Conservation (phyloP, 2,113 vertebrate species). For the Morone saxatilis region DNA sequence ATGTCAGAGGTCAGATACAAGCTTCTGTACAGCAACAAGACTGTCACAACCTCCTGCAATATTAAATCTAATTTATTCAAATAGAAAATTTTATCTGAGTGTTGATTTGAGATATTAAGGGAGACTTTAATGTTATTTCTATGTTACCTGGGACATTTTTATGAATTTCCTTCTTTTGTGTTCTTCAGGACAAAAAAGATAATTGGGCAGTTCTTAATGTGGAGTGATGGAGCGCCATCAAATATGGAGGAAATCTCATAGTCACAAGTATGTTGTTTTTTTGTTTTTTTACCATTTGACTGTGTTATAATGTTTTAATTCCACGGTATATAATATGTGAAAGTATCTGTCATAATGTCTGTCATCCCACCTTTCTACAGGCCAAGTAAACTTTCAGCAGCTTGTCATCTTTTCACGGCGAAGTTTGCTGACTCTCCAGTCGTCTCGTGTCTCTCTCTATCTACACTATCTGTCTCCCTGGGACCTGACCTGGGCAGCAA, state of each 20-base stretch:
- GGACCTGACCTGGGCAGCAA: slow-evolving; percentile 79
- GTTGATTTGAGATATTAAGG: background rate
- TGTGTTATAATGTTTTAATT: background rate
- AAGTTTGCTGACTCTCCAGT: slow-evolving; percentile 74
- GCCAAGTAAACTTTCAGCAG: slow-evolving; percentile 79
- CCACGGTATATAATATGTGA: background rate
- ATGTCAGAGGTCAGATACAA: slow-evolving; percentile 82
- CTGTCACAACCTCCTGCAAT: background rate
- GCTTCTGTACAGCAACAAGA: too few relatives aligned
- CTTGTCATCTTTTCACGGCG: slow-evolving; percentile 56
- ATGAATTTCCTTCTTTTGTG: background rate
- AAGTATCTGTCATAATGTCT: background rate
- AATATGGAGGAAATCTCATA: slow-evolving; percentile 53
- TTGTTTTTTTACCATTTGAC: background rate
- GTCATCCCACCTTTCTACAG: slow-evolving; percentile 49
- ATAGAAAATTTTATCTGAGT: background rate
- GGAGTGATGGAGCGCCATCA: slow-evolving; percentile 58
- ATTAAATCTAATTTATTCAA: background rate
- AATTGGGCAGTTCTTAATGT: slow-evolving; percentile 68
- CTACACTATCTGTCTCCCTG: slow-evolving; percentile 68
- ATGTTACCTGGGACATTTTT: background rate
- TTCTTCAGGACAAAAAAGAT: slow-evolving; percentile 75
- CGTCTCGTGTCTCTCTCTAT: slow-evolving; percentile 76
- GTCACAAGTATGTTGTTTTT: slow-evolving; percentile 66
- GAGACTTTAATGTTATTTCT: background rate